Conservation (phyloP, 2,888 invertebrate species). For the Entomobrya proxima region DNA sequence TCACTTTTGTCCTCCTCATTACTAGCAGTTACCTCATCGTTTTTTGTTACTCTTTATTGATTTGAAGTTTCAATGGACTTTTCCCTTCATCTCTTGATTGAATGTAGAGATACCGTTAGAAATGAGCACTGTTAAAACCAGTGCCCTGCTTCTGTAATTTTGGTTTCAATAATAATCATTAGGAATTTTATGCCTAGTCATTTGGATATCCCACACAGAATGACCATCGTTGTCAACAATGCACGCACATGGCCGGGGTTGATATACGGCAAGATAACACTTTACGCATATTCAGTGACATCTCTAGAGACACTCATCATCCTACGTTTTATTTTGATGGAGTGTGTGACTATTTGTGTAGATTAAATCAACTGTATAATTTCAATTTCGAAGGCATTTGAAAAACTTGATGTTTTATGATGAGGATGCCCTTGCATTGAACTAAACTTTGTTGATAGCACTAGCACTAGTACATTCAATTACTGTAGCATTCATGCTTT, state of each 20-base stretch:
- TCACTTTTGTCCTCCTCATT: background rate
- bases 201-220: background rate
- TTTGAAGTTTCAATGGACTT: background rate
- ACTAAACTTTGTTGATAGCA: background rate
- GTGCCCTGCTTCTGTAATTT: slow-evolving; percentile 2
- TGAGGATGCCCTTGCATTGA: slow-evolving; percentile 6
- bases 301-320: slow-evolving; percentile 1
- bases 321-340: background rate
- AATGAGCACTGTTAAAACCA: background rate
- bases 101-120: background rate
- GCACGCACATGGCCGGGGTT: too few species aligned
- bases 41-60: background rate
- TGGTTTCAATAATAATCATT: slow-evolving; percentile 1
- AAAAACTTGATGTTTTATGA: background rate
- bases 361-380: slow-evolving; percentile 23
- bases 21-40: background rate
- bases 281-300: background rate
- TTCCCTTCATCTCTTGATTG: background rate
- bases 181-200: slow-evolving; percentile 18
- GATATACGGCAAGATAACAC: too few species aligned
- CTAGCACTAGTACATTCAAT: background rate
- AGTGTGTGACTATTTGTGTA: background rate
- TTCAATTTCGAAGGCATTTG: background rate
- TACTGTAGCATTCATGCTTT: slow-evolving; percentile 9
- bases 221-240: background rate